phyloP scores from a whole-genome alignment of 2,113 vertebrate species.

The Melanocharis versteri region DNA sequence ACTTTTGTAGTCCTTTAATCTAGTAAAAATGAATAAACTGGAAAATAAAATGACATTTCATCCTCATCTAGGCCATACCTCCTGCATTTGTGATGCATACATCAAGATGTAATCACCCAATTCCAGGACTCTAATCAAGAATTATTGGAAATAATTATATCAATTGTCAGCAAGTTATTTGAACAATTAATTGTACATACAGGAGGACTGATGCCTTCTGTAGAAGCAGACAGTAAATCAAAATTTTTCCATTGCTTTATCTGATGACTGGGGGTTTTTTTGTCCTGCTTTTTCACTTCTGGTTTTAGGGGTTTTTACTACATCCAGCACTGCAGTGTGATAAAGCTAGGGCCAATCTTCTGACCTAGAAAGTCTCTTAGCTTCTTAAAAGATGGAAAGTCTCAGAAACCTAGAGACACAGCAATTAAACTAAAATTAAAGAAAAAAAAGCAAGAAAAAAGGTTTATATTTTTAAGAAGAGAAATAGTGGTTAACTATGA shows the following conservation, averaged over 20 bases:
- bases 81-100: not conserved
- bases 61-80: not conserved
- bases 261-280: accelerated
- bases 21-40: not conserved
- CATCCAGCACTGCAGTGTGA: not conserved
- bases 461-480: not conserved
- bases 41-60: not conserved
- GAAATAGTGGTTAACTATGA: not conserved
- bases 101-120: not conserved
- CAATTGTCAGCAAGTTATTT: not conserved
- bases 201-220: not conserved
- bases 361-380: not conserved
- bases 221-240: not conserved
- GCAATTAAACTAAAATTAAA: not conserved
- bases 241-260: not conserved
- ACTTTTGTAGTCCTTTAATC: not conserved
- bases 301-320: not conserved
- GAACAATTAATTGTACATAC: not conserved
- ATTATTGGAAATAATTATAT: not conserved
- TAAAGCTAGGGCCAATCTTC: not conserved
- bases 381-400: not conserved
- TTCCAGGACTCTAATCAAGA: not conserved
- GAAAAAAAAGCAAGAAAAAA: not conserved
- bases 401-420: not conserved
- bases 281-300: not conserved